Percentiles rank a stretch among this genome's conserved stretches.
Evolutionary conservation across 2,113 vertebrate species (phyloP).

Genomic region (Pungitius pungitius): DNA sequence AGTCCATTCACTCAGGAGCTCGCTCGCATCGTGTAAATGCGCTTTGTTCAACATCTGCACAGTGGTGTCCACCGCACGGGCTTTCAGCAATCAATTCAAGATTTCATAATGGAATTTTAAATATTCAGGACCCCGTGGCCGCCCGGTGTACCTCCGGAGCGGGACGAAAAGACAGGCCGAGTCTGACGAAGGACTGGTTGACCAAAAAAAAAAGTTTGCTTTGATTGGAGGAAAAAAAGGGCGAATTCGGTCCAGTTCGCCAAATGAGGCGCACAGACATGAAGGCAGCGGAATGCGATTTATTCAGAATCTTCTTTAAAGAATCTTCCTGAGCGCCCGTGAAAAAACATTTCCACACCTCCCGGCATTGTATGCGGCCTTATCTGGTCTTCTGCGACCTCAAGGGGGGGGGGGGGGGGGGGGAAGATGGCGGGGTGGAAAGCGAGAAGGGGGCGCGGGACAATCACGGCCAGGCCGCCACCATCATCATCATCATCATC

Average conservation of each 20-base stretch:
- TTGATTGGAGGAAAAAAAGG: background rate
- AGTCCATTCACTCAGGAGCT: too few species aligned
- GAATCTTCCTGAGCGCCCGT: background rate
- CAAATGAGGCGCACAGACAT: background rate
- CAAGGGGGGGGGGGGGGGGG: background rate
- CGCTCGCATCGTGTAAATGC: background rate
- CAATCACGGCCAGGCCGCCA: slow-evolving; percentile 64
- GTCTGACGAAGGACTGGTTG: slow-evolving; percentile 3
- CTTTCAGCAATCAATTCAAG: slow-evolving; percentile 55
- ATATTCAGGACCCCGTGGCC: slow-evolving; percentile 52
- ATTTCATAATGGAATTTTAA: slow-evolving; percentile 65
- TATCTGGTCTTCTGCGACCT: slow-evolving; percentile 56
- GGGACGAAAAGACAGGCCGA: slow-evolving; percentile 13
- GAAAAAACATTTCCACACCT: slow-evolving; percentile 42
- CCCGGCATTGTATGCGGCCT: slow-evolving; percentile 19
- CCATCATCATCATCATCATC: too few species aligned
- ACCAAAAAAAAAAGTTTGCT: background rate
- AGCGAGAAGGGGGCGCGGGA: slow-evolving; percentile 23
- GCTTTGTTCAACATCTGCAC: slow-evolving; percentile 13
- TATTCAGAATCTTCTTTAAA: slow-evolving; percentile 29
- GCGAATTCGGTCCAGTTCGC: background rate
- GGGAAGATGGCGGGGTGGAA: slow-evolving; percentile 25
- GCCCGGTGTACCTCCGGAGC: too few species aligned
- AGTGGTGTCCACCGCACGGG: slow-evolving; percentile 9
- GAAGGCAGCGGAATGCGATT: slow-evolving; percentile 19